Base-by-base conservation (phyloP, 30 jellyfish, hydroid and myxozoan genomes). In the Aurelia aurita region DNA sequence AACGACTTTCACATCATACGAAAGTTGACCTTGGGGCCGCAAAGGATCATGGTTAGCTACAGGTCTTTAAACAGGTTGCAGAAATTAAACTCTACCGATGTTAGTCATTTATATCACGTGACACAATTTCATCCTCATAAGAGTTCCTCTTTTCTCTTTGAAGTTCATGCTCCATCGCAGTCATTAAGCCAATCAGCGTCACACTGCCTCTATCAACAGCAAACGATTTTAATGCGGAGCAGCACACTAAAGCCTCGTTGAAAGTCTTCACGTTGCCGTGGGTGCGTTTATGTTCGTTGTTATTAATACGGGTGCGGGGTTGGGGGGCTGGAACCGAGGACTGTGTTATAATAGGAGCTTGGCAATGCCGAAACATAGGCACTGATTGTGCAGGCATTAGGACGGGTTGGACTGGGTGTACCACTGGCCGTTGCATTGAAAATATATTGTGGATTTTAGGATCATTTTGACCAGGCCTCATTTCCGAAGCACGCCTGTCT, bases 81-180 rank as follows among this genome's bases (percentile, higher is more conserved):
- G 51, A 19, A 55, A n/a, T 55, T 26, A 55, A 19, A 55, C 67
- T 55, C 67, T 55, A 16, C 29, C 67, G 11, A 15, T 55, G 10
- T 55, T 26, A 55, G 27, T 39, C 35, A 22, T 5, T 61, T 14
- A 6, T 22, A 1, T n/a, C 58, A 29, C 79, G 58, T 67, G 32
- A 29, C 63, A n/a, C 63, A 8, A 51, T 0, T 18, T 45, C 47
- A 11, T 22, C 53, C 21, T n/a, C 27, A 11, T 66, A 59, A 20
- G 79, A 77, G 70, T 67, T 69, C 68, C 69, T 39, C 32, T 46
- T 58, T 35, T 83, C 93, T 21, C 93, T 45, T 70, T 83, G 81
- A 11, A 83, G 66, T 68, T 83, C 93, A 51, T 83, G 93, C 32
- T 83, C 87, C 93, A 83, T 83, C 74, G 93, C 93, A 20, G 93